phyloP scores from a whole-genome alignment of 1,140 invertebrate species.

The Helicoverpa armigera region DNA sequence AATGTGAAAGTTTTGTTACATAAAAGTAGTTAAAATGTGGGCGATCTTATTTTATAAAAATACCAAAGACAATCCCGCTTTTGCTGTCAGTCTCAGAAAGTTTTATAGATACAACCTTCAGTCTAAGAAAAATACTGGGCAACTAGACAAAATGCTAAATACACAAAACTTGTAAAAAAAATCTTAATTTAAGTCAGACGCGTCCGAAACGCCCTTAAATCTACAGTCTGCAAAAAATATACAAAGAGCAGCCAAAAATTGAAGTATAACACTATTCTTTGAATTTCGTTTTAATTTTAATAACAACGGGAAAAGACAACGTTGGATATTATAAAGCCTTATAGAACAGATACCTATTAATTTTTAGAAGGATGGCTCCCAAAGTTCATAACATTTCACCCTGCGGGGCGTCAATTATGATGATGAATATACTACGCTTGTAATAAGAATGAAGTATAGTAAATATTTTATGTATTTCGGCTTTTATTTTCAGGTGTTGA shows the following conservation, averaged over 20 bases:
- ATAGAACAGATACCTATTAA: slow-evolving; percentile 29
- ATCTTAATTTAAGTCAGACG: neutral
- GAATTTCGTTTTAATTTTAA: slow-evolving; percentile 12
- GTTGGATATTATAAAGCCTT: slow-evolving; percentile 24
- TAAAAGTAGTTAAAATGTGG: neutral
- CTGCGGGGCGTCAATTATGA: slow-evolving; percentile 25
- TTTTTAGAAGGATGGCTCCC: slow-evolving; percentile 11
- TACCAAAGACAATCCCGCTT: no score
- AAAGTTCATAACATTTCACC: slow-evolving; percentile 30
- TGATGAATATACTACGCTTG: slow-evolving; percentile 6
- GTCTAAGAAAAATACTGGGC: neutral
- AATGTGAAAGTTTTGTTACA: neutral
- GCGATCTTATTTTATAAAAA: no score
- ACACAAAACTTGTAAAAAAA: neutral
- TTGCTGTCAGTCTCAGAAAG: no score
- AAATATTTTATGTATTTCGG: neutral
- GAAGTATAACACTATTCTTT: slow-evolving; percentile 17
- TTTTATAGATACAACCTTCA: neutral
- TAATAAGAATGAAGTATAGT: neutral
- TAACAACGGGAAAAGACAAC: slow-evolving; percentile 12
- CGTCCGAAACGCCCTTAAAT: neutral
- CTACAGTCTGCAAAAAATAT: neutral
- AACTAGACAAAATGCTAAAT: neutral
- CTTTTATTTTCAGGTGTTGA: neutral
- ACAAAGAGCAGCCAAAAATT: slow-evolving; percentile 3